A percentile compares a stretch with the other conserved stretches of the same genome.
Evolutionary conservation across 2,888 invertebrate genomes (phyloP).

Genomic region (Parnassius orleans): DNA sequence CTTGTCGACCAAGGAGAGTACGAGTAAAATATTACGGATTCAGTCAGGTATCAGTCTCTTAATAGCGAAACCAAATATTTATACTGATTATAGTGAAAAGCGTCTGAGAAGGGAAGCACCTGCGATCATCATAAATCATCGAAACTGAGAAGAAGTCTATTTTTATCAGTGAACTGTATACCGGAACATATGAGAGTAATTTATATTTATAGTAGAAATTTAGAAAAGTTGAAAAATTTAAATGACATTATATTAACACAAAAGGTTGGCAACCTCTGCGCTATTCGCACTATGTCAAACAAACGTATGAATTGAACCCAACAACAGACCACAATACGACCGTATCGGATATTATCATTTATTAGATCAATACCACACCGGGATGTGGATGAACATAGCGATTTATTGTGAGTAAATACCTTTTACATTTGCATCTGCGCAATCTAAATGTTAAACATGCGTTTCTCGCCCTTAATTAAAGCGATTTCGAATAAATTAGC

Average conservation of each 20-base stretch:
- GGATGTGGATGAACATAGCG: conserved; percentile 50
- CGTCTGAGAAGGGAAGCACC: too few species aligned
- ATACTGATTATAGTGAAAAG: too few species aligned
- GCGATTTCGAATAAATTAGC: conserved; percentile 19
- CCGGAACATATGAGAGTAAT: too few species aligned
- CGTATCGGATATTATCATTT: conserved; percentile 48
- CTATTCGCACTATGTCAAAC: conserved; percentile 11
- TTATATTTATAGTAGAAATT: too few species aligned
- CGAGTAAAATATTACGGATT: too few species aligned
- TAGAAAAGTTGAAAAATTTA: too few species aligned
- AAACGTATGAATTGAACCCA: conserved; percentile 26
- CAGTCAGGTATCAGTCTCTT: too few species aligned
- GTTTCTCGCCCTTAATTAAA: conserved; percentile 26
- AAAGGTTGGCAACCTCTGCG: conserved; percentile 29
- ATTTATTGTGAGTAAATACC: conserved; percentile 51
- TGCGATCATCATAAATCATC: too few species aligned
- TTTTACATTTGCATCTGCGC: conserved; percentile 18
- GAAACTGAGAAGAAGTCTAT: too few species aligned
- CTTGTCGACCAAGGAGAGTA: too few species aligned
- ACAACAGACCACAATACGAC: conserved; percentile 34
- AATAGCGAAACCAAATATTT: too few species aligned
- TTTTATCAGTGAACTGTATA: too few species aligned
- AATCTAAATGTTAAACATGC: conserved; percentile 19
- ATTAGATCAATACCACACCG: conserved; percentile 39
- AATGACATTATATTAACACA: background rate